A percentile compares a stretch with the other conserved stretches of the same genome.
Conservation (phyloP, 2,888 invertebrate species). For the Volucella zonaria region DNA sequence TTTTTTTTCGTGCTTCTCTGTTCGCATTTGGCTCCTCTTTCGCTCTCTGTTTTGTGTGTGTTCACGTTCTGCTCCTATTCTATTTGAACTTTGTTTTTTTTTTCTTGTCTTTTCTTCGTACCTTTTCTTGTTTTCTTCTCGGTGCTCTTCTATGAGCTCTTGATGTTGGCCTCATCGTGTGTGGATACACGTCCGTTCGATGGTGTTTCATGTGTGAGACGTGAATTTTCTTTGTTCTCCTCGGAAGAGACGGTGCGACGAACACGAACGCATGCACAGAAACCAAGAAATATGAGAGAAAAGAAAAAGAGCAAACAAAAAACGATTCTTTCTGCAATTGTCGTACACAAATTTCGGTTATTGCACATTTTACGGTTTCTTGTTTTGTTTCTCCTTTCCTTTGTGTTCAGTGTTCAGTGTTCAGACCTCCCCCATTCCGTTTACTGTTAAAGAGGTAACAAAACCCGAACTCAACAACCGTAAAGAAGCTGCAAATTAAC, state of each 20-base stretch:
- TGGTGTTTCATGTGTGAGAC: constrained; percentile 22
- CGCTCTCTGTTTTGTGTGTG: constrained; percentile 26
- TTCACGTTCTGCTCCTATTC: constrained; percentile 11
- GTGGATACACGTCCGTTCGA: neutral
- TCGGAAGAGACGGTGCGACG: constrained; percentile 33
- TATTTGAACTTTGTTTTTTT: constrained; percentile 51
- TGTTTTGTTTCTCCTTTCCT: constrained; percentile 9
- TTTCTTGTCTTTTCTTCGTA: constrained; percentile 22
- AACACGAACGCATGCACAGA: constrained; percentile 15
- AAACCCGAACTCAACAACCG: constrained; percentile 28
- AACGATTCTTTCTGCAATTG: constrained; percentile 60
- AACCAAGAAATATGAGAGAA: neutral
- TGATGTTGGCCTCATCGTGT: neutral
- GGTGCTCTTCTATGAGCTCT: neutral
- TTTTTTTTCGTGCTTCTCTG: constrained; percentile 44
- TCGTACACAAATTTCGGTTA: constrained; percentile 19
- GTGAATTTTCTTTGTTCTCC: constrained; percentile 65
- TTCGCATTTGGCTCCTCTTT: constrained; percentile 13
- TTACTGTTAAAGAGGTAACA: constrained; percentile 46
- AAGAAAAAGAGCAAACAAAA: constrained; percentile 9
- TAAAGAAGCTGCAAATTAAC: constrained; percentile 29
- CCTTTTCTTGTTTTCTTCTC: constrained; percentile 71
- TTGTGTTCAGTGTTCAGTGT: neutral
- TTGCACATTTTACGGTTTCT: constrained; percentile 61
- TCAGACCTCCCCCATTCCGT: neutral